A percentile compares a stretch with the other conserved stretches of the same genome.
Evolutionary conservation across 2,797 vertebrate species (phyloP).

Genomic region (Netta rufina): DNA sequence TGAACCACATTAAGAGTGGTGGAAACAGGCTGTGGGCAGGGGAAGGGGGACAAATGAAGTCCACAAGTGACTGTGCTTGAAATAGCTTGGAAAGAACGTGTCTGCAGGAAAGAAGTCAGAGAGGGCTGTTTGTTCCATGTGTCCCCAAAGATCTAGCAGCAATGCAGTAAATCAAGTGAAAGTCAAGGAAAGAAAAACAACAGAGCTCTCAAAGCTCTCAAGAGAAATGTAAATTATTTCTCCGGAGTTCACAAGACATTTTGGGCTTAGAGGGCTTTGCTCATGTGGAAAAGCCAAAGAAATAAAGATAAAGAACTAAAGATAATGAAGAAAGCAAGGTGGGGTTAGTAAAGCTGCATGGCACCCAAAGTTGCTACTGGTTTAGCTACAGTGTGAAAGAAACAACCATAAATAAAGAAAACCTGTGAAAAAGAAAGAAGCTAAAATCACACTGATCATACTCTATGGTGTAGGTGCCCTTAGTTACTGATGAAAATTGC

Average conservation of each 20-base stretch:
- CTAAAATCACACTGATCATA: neutral
- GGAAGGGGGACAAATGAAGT: neutral
- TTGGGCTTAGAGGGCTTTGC: neutral
- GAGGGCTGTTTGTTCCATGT: slow-evolving; percentile 37
- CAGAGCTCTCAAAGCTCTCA: neutral
- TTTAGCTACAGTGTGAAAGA: neutral
- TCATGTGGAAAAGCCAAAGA: neutral
- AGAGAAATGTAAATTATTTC: slow-evolving; percentile 35
- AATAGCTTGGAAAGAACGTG: slow-evolving; percentile 60
- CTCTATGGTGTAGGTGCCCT: neutral
- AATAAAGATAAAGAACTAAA: neutral
- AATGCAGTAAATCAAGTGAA: slow-evolving; percentile 34
- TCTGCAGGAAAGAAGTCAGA: slow-evolving; percentile 5
- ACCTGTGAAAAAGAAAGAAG: neutral
- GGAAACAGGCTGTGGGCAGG: slow-evolving; percentile 23
- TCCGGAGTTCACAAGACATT: neutral
- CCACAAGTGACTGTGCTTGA: neutral
- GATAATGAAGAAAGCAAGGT: neutral
- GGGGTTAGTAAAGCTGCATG: neutral
- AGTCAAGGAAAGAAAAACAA: slow-evolving; percentile 42
- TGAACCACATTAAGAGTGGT: neutral
- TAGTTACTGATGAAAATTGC: neutral
- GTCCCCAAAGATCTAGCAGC: slow-evolving; percentile 37
- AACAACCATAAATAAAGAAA: neutral
- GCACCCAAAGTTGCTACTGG: neutral